Base-by-base conservation (phyloP, 2,113 vertebrate genomes). In the Machaerirhynchus nigripectus region DNA sequence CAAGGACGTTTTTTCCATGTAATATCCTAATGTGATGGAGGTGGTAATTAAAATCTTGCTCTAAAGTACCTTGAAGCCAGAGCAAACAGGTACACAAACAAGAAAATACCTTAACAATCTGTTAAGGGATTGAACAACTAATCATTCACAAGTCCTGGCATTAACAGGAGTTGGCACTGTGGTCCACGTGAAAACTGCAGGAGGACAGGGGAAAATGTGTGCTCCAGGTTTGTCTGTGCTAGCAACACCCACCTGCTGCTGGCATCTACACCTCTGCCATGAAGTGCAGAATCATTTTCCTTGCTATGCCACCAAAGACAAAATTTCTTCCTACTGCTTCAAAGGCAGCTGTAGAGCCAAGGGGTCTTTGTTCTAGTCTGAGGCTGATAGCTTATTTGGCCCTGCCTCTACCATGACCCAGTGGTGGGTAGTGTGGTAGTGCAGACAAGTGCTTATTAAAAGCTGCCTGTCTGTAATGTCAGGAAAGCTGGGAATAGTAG, bases 71-170 rank as follows among this genome's bases (percentile, higher is more conserved):
- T 49, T 16, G 19, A 78, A 84, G 78, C 52, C 55, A 57, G 77
- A 82, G 50, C 49, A 94, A 96, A 92, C 44, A 85, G 55, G 19
- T 55, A 77, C 11, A 61, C 52, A 75, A 85, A 57, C 79, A 89
- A 69, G 67, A 15, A 80, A 94, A 90, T 73, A 82, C 75, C 26
- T 81, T 96, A 93, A 87, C 4, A 6, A 91, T 42, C 77, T 90
- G 8, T 78, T 52, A 84, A 57, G 69, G 79, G 65, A 81, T 30
- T 81, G 74, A 78, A 57, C 31, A 74, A 80, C 75, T 44, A 84
- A 30, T 59, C 46, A 27, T 37, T 74, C 44, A 20, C 21, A 40
- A 68, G 27, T 56, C 37, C 30, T 73, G 33, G 17, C 42, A 8
- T 6, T 31, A 69, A 47, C 31, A 78, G 55, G 7, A 49, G 52